Percentiles rank a stretch among this genome's conserved stretches.
Evolutionary conservation across 2,797 vertebrate genomes (phyloP).

Genomic region (Acrossocheilus wenchowensis): DNA sequence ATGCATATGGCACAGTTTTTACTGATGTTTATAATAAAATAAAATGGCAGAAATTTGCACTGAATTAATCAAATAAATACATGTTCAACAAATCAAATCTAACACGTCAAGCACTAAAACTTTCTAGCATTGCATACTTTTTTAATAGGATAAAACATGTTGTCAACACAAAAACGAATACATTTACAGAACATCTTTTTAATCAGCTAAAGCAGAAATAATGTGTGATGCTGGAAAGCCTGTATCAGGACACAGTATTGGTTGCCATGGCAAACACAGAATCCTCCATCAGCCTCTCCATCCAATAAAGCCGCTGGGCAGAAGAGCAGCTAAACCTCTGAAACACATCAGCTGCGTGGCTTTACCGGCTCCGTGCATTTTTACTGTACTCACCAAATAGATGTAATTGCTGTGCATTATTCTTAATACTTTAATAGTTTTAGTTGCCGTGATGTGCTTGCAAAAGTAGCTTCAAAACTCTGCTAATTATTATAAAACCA

Average conservation of each 20-base stretch:
- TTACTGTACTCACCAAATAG: conserved; percentile 20
- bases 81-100: not conserved
- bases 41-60: not conserved
- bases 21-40: not conserved
- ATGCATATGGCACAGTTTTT: not conserved
- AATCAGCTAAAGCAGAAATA: conserved; percentile 34
- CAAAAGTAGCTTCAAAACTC: conserved; percentile 1
- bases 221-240: conserved; percentile 6
- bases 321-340: not conserved
- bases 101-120: not conserved
- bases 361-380: not conserved
- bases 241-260: not conserved
- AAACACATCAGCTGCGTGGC: conserved; percentile 5
- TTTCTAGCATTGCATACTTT: not conserved
- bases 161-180: not conserved
- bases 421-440: conserved; percentile 12
- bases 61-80: not conserved
- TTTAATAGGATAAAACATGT: no score
- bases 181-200: not conserved
- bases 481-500: conserved; percentile 20
- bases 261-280: conserved; percentile 52
- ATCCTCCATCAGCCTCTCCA: conserved; percentile 13
- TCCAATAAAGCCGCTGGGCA: conserved; percentile 29
- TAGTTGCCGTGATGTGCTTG: not conserved
- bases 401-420: conserved; percentile 23